phyloP scores from a whole-genome alignment of 1,140 invertebrate species.

The Drosophila parabipectinata region DNA sequence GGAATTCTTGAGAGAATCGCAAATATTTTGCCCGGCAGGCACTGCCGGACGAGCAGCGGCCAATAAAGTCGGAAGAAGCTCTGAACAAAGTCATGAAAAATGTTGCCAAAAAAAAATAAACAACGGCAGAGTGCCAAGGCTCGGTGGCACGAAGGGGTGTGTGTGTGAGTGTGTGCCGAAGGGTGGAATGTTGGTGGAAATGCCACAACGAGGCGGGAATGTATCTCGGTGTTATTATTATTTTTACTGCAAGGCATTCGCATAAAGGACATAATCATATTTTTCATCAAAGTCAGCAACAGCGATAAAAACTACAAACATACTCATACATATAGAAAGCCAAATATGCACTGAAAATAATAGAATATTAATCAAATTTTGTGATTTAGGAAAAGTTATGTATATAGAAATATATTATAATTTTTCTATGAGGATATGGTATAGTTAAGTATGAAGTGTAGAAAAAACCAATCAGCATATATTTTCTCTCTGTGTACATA shows the following conservation, averaged over 20 bases:
- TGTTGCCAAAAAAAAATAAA: constrained; percentile 70
- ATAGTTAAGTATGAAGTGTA: too few relatives aligned
- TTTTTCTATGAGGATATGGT: too few relatives aligned
- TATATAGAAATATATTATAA: too few relatives aligned
- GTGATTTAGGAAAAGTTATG: too few relatives aligned
- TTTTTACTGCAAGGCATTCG: constrained; percentile 82
- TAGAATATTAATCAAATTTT: too few relatives aligned
- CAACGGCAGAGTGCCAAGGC: constrained; percentile 35
- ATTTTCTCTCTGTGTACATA: neutral
- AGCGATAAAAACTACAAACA: constrained; percentile 78
- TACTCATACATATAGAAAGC: constrained; percentile 39
- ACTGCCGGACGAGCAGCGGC: constrained; percentile 47
- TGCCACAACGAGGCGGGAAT: constrained; percentile 39
- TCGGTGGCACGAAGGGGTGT: constrained; percentile 13
- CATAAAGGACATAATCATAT: constrained; percentile 83
- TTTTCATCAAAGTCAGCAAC: constrained; percentile 82
- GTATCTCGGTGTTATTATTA: constrained; percentile 75
- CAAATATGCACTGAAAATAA: constrained; percentile 11
- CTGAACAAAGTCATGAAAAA: constrained; percentile 79
- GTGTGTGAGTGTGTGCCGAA: neutral
- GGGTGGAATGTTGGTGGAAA: constrained; percentile 23
- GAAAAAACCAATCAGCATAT: neutral
- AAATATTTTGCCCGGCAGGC: constrained; percentile 58
- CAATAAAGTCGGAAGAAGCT: constrained; percentile 69
- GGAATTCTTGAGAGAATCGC: constrained; percentile 37